Base-by-base conservation (phyloP, 2,113 vertebrate genomes). In the Caracal caracal region DNA sequence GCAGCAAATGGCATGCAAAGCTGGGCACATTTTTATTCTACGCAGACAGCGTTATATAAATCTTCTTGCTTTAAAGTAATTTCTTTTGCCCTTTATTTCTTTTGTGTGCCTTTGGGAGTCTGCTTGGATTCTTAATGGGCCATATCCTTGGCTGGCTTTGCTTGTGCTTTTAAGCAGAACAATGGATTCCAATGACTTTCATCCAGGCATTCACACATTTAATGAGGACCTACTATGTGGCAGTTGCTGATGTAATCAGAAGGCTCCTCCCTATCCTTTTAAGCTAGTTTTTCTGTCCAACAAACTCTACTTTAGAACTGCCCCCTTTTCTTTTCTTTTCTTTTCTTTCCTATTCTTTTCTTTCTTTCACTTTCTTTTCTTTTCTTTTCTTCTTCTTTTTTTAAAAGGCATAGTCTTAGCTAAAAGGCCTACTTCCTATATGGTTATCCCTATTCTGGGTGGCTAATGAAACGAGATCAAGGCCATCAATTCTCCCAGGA, bases 61-160 rank as follows among this genome's bases (percentile, higher is more conserved):
- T 47, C 66, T 93, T 88, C 49, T 56, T 70, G 17, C 66, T 96
- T 94, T 65, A 73, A 83, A 88, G 59, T 61, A 17, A 59, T 95
- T 83, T 89, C 13, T 79, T 94, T 88, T 80, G 5, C 71, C 61
- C 65, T 95, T 78, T 96, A 49, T 81, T 91, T 78, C 86, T 79
- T 96, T 86, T 92, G 53, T 87, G 51, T 80, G 83, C 35, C 19
- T 79, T 65, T 53, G 65, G 82, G 68, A 81, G 56, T 91, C n/a
- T 33, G 35, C 86, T 88, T 81, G 65, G 63, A 78, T 90, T 94
- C 28, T 17, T 56, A 56, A n/a, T 79, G 40, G 6, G 13, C 30
- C 24, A 7, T 51, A 63, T 53, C 71, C n/a, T 10, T 63, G 56
- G 63, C 65, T 86, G 85, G 20, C 76, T 88, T 88, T 83, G 47